These are phyloP conservation scores for Hartigia nigra DNA, from an alignment of 2,888 invertebrate species.

Conservation along the genomic window DNA sequence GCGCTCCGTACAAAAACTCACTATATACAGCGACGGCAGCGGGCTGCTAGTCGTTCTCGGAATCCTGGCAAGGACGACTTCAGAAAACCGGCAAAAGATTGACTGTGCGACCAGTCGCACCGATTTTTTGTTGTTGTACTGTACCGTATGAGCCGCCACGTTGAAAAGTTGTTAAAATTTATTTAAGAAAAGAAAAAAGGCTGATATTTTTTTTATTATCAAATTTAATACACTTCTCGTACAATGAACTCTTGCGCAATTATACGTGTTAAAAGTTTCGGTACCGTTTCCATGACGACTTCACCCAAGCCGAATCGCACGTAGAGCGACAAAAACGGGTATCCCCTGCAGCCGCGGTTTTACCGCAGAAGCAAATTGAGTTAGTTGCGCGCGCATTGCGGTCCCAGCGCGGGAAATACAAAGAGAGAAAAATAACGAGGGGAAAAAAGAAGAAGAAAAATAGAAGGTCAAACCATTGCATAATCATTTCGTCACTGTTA, in stretches of 20 bases:
- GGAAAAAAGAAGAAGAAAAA: background rate
- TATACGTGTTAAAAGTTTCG: background rate
- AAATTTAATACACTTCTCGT: background rate
- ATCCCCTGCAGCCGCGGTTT: background rate
- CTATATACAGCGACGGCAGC: conserved; percentile 15
- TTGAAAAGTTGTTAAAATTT: background rate
- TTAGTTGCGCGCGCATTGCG: background rate
- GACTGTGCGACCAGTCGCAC: conserved; percentile 10
- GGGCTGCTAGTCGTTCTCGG: conserved; percentile 44
- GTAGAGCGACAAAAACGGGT: background rate
- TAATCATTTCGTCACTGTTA: background rate
- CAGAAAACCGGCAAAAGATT: conserved; percentile 32
- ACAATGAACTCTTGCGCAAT: background rate
- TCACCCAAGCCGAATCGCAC: background rate
- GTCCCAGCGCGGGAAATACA: background rate
- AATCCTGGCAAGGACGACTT: conserved; percentile 46
- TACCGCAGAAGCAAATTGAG: background rate
- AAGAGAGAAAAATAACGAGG: background rate
- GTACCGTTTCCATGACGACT: background rate
- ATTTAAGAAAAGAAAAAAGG: background rate
- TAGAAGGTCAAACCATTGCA: background rate
- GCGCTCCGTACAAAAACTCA: conserved; percentile 24
- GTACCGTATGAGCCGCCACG: background rate
- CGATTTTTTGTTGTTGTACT: background rate
- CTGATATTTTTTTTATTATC: too few relatives aligned